Evolutionary conservation across 2,113 vertebrate species (phyloP).

Genomic region (Myiopsitta monachus): DNA sequence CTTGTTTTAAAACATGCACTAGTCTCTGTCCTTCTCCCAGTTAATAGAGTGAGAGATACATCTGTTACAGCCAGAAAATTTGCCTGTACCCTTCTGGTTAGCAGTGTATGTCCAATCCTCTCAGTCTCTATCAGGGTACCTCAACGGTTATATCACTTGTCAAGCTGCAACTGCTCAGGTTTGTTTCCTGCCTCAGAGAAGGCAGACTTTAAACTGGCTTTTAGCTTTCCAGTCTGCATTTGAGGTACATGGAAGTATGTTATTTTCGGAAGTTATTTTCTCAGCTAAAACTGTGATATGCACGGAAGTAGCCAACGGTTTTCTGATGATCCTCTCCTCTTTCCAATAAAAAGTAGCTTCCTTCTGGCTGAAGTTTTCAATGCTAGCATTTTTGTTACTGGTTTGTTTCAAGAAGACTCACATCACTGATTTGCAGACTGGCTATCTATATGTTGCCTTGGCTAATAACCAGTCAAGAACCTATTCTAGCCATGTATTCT

Average conservation of each 20-base stretch:
- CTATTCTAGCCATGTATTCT: background rate
- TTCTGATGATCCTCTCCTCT: background rate
- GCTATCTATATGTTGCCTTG: background rate
- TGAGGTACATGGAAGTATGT: background rate
- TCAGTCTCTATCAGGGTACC: background rate
- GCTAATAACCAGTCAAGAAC: background rate
- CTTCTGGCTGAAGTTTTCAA: background rate
- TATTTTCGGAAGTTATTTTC: background rate
- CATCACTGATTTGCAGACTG: background rate
- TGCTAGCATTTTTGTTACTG: background rate
- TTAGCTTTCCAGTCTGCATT: background rate
- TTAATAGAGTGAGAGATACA: background rate
- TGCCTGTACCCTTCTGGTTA: background rate
- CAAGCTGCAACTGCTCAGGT: background rate
- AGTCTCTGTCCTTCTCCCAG: background rate
- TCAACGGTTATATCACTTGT: background rate
- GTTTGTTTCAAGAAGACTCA: background rate
- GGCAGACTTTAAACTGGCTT: background rate
- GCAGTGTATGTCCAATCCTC: background rate
- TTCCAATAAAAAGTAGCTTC: background rate
- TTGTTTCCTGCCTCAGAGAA: background rate
- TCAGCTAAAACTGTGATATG: background rate
- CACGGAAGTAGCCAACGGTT: background rate
- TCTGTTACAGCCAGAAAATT: background rate
- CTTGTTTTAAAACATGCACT: background rate